Conservation (phyloP, 1,140 invertebrate species). For the Medauroidea extradentata region DNA sequence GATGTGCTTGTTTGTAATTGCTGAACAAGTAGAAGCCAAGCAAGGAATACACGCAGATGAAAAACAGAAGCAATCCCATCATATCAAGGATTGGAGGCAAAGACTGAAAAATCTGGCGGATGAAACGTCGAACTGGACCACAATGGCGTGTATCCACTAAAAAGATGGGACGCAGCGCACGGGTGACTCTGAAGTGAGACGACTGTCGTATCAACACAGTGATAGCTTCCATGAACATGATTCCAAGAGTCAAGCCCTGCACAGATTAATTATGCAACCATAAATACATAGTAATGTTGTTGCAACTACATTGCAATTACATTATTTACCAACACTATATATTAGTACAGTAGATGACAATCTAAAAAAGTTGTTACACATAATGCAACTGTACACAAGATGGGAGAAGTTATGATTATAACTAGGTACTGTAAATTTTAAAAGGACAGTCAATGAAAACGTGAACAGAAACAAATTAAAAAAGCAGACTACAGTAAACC, state of each 20-base stretch:
- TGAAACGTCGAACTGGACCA: constrained; percentile 55
- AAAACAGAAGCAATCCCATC: constrained; percentile 78
- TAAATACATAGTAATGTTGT: neutral
- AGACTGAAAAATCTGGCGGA: constrained; percentile 58
- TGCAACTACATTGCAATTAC: no score
- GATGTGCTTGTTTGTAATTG: constrained; percentile 63
- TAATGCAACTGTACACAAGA: no score
- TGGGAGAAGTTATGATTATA: no score
- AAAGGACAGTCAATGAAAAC: neutral
- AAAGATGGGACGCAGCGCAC: constrained; percentile 85
- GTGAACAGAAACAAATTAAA: no score
- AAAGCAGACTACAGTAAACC: neutral
- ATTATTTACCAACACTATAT: no score
- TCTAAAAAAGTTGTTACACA: no score
- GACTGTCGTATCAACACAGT: constrained; percentile 76
- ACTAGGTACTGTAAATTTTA: neutral
- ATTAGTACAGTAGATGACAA: no score
- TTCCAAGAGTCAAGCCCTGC: constrained; percentile 67
- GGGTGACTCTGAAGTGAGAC: constrained; percentile 81
- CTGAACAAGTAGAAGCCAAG: constrained; percentile 81
- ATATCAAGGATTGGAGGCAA: constrained; percentile 87
- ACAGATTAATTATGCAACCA: constrained; percentile 34
- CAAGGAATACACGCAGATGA: constrained; percentile 79
- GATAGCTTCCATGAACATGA: constrained; percentile 83
- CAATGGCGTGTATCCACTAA: constrained; percentile 83